Base-by-base conservation (phyloP, 2,888 invertebrate species). In the Amphiduros pacificus region DNA sequence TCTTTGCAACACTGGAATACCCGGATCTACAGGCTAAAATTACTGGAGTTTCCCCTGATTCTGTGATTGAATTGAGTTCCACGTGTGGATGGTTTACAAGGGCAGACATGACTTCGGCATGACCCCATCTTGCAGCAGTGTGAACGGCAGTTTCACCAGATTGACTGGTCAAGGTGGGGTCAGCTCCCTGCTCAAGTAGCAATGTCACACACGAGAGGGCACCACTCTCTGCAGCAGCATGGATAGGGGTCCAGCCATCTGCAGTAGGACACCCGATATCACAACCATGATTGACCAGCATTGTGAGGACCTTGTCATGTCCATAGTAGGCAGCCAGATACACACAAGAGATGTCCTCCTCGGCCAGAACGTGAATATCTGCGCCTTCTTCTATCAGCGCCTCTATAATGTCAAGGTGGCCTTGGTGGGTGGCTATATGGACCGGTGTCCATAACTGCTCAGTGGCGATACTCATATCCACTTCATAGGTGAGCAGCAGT, bases 41-140 rank as follows among this genome's bases (percentile, higher is more conserved):
- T 31, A 57, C 20, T 11, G 57, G 49, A 11, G 57, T 29, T 32
- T 49, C 32, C 9, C 20, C n/a, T 5, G 40, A 24, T 11, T 52
- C 60, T 27, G 52, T 53, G 20, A 36, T 49, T n/a, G 27, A 2
- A 36, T 59, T 27, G 17, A 53, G 14, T 9, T 28, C 26, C 9
- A 40, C 52, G 6, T 20, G n/a, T n/a, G n/a, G n/a, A 40, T 52
- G 31, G 4, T 28, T 24, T 1, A 78, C 55, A 20, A 80, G 66
- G 5, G 77, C 61, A 52, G 74, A 73, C 3, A 79, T 77, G 44
- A 77, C 64, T 51, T 78, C 76, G 24, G 73, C 71, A 51, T 77
- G 72, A 4, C 73, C 75, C 51, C 77, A 58, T 62, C 77, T 75
- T 17, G 76, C 73, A 14, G 80, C 81, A 76, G 78, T 77, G 67